Conservation (phyloP, 2,113 vertebrate genomes). For the Montifringilla adamsi region DNA sequence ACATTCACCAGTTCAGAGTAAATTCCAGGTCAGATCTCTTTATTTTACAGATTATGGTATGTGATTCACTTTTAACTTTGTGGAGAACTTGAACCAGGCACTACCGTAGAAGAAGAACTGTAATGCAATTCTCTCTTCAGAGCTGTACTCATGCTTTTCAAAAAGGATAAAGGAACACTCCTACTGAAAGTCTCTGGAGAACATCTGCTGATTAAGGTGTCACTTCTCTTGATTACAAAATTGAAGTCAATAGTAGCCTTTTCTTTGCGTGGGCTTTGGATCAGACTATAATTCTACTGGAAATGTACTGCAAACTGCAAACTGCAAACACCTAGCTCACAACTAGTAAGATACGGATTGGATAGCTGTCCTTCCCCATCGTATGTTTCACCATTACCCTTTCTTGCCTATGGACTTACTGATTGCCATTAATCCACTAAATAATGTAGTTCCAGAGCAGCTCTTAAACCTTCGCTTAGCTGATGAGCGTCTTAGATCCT, state of each 20-base stretch:
- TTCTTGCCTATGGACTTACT: neutral
- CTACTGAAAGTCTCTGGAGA: neutral
- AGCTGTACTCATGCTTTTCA: neutral
- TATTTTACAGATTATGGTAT: neutral
- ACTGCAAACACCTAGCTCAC: neutral
- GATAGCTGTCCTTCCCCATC: neutral
- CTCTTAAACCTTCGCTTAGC: neutral
- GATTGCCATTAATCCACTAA: neutral
- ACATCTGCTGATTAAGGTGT: neutral
- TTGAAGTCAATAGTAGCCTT: neutral
- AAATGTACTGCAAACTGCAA: neutral
- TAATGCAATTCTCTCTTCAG: neutral
- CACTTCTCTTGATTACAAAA: neutral
- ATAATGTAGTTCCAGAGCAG: neutral
- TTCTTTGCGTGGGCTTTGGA: neutral
- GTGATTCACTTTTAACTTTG: neutral
- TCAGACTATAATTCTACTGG: neutral
- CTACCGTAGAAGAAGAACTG: neutral
- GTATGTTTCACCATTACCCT: neutral
- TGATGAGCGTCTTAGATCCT: neutral
- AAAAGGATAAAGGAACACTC: neutral
- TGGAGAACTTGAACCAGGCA: neutral
- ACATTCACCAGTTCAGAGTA: neutral
- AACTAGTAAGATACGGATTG: neutral
- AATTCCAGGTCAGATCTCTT: neutral